Evolutionary conservation across 2,113 vertebrate genomes (phyloP), one percentile per base, ranked within the genome.

Genomic region (Indicator indicator): DNA sequence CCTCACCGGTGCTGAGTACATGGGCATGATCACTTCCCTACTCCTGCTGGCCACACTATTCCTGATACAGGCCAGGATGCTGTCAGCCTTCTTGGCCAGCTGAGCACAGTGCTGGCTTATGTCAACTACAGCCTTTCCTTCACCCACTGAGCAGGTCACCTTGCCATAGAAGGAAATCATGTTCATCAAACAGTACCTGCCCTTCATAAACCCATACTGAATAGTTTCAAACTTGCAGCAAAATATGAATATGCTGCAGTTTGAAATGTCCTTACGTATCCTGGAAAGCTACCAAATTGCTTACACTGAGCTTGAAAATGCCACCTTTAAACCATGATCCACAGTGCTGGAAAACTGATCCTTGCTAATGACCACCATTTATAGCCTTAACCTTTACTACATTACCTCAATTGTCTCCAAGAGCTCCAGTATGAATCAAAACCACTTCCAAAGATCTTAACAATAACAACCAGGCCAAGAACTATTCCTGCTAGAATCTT

Each of bases 331-430:
- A 78, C 85, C 83, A 17, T 9, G 69, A 93, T 83, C 85, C 70
- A 86, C 65, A 59, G 54, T 59, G 30, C 48, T 88, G 70, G 79
- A 94, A 94, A 94, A 84, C 0, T 26, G 50, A 59, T 78, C 73
- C 79, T 56, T 76, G 46, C 62, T 83, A 69, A 90, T 5, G 3
- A 70, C 16, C 88, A 81, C 54, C 65, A 42, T 82, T 90, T 88
- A 90, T 21, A 86, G 36, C 62, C 50, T 71, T 88, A 89, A 93
- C 76, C 80, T 95, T 91, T 82, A 65, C 46, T 73, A 27, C 44
- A 33, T 18, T 28, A 33, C 76, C 76, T 52, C 88, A 33, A 1
- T 33, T 69, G 21, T 74, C 71, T 76, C 67, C 77, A 91, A 64
- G 21, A 73, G 36, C 33, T 82, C 44, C 18, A 83, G 32, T 11